Conservation (phyloP, 2,888 invertebrate genomes). For the Agrypnus murinus region DNA sequence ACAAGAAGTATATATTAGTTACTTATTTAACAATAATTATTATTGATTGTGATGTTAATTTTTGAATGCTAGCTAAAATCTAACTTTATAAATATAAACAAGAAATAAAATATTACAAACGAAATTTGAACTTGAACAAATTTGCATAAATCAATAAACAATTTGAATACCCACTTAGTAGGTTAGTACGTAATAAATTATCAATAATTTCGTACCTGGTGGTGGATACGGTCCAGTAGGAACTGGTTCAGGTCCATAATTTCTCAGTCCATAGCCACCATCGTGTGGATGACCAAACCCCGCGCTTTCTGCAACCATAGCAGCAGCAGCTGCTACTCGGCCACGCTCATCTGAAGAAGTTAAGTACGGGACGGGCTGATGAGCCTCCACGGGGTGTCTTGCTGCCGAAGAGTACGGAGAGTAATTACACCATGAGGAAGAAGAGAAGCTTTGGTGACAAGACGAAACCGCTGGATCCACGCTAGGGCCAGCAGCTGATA, state of each 20-base stretch:
- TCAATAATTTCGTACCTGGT: constrained; percentile 76
- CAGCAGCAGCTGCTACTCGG: constrained; percentile 75
- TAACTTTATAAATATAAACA: neutral
- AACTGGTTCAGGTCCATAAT: constrained; percentile 83
- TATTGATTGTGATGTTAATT: too few relatives aligned
- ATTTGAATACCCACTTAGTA: too few relatives aligned
- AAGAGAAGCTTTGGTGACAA: constrained; percentile 81
- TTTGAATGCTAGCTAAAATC: too few relatives aligned
- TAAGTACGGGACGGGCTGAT: constrained; percentile 79
- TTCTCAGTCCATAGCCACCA: constrained; percentile 81
- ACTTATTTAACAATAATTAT: too few relatives aligned
- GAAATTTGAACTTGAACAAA: too few relatives aligned
- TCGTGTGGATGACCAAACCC: constrained; percentile 81
- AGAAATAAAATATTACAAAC: neutral
- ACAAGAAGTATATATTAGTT: neutral
- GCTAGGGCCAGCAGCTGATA: constrained; percentile 71
- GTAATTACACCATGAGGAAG: constrained; percentile 85
- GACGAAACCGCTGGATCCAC: constrained; percentile 74
- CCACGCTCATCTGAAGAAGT: constrained; percentile 82
- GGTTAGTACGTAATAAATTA: too few relatives aligned
- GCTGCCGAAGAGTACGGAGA: constrained; percentile 76
- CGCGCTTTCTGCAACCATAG: constrained; percentile 75
- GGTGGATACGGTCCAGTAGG: constrained; percentile 86
- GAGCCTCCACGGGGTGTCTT: constrained; percentile 76
- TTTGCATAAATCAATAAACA: too few relatives aligned